Base-by-base conservation (phyloP, 1,140 invertebrate species). In the Eupristina koningsbergeri region DNA sequence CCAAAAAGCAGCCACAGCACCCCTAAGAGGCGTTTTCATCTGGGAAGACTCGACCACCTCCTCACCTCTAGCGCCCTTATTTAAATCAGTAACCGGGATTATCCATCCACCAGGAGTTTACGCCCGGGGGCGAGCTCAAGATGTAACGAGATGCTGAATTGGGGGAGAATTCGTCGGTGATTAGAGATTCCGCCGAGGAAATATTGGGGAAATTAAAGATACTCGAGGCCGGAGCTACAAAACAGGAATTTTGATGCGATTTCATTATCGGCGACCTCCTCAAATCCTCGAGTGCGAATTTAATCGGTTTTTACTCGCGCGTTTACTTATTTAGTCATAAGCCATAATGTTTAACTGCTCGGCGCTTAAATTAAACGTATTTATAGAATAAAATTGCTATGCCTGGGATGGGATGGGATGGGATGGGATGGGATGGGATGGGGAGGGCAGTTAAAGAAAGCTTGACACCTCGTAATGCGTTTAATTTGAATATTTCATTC, bases 1-100 rank as follows among this genome's bases (percentile, higher is more conserved):
- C n/a, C n/a, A 71, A 41, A 69, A 45, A 80, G 63, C 78, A 67
- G n/a, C 53, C 29, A 6, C 26, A 39, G 50, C 15, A 8, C 6
- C 26, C 26, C 22, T n/a, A n/a, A 47, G 26, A 26, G 22, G 53
- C 39, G 7, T 22, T 15, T 29, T 36, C 29, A 26, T n/a, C 34
- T n/a, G 17, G 9, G 45, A 50, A 67, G 61, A 13, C 29, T 9
- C 19, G n/a, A 26, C 17, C 63, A 13, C 11, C 45, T 80, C 80
- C 39, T 41, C 79, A 73, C 79, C 58, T 64, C 85, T 64, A 69
- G 84, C 58, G 36, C 34, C 74, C 84, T 87, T 86, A 87, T 87
- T 81, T 19, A 29, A 84, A 67, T 67, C 64, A 34, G 64, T 29
- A 39, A 78, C 80, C 84, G 74, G 61, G 36, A 64, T 45, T 78